A percentile compares a stretch with the other conserved stretches of the same genome.
phyloP scores from a whole-genome alignment of 2,888 invertebrate genomes.

The Atethmia centrago region DNA sequence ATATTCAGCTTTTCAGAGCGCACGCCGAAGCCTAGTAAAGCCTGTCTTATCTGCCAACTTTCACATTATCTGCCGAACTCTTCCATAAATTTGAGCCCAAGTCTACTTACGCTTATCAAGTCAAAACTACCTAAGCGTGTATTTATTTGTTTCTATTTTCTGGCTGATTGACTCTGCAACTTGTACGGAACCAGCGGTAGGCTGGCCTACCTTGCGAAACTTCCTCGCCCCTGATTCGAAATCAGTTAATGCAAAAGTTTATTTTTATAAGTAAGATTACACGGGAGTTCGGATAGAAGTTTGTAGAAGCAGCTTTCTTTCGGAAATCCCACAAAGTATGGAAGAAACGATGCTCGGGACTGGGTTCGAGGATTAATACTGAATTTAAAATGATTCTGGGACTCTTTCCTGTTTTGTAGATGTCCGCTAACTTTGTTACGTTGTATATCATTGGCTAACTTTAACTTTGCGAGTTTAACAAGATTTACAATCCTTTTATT shows the following conservation, averaged over 20 bases:
- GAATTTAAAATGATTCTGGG: conserved; percentile 87
- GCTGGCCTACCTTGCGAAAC: conserved; percentile 84
- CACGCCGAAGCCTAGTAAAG: conserved; percentile 79
- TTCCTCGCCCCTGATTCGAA: conserved; percentile 87
- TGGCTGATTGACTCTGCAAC: conserved; percentile 86
- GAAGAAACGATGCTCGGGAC: conserved; percentile 83
- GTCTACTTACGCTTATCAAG: conserved; percentile 87
- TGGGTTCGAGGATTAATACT: conserved; percentile 87
- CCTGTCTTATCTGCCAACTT: conserved; percentile 87
- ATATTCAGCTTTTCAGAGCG: conserved; percentile 79
- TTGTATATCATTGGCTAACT: conserved; percentile 79
- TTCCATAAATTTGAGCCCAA: conserved; percentile 85
- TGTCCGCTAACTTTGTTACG: conserved; percentile 79
- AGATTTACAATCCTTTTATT: conserved; percentile 71
- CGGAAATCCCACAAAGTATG: conserved; percentile 88
- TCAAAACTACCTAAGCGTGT: conserved; percentile 88
- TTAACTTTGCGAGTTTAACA: conserved; percentile 72
- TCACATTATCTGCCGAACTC: conserved; percentile 86
- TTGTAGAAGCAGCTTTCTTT: conserved; percentile 87
- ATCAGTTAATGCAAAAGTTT: conserved; percentile 91
- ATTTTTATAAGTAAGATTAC: conserved; percentile 91
- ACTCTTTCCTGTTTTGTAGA: conserved; percentile 79
- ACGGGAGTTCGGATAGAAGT: conserved; percentile 87
- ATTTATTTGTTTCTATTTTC: conserved; percentile 90
- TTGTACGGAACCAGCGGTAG: conserved; percentile 78